Evolutionary conservation across 1,140 invertebrate genomes (phyloP), one percentile per base, ranked within the genome.

Genomic region (Brachionus plicatilis): DNA sequence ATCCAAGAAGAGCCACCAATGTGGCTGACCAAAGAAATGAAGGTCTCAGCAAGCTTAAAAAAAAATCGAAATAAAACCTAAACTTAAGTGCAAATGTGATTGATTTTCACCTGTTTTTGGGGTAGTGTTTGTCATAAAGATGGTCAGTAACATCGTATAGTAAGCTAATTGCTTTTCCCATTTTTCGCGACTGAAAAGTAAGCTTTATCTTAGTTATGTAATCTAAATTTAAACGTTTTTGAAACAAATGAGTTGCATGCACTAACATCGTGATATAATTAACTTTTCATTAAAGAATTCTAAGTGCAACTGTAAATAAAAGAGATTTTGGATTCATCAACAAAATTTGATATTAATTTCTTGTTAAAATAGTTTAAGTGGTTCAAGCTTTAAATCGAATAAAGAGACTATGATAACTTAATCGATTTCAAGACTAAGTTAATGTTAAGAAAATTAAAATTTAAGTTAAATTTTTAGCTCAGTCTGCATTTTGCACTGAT

Each of bases 161-260:
- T 76, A 50, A 76, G 45, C 72, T 76, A 50, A 76, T 76, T 7
- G 47, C n/a, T 50, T 76, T 76, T 50, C 72, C 72, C 72, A 76
- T 76, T 53, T 76, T 50, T 76, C 9, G 9, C n/a, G 27, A 50
- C 17, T 12, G 12, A 27, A 76, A 72, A 41, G 41, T 43, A 72
- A 33, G 27, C 66, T 68, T 68, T 68, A 12, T 68, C 33, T 33
- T 14, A 29, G 12, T 68, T 33, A 37, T 68, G 66, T 68, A 68
- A 68, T 68, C 66, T 68, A 68, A 68, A 68, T 41, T 60, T 24
- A 68, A 68, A 68, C 66, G 66, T 41, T 68, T 68, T 41, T 68
- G 27, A 33, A 68, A 68, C 27, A 41, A 68, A 43, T 41, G 33
- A 72, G 9, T 72, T 20, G 37, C 68, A 72, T 72, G 68, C 68